Evolutionary conservation across 2,888 invertebrate genomes (phyloP).

Genomic region (Pachydiplax longipennis): DNA sequence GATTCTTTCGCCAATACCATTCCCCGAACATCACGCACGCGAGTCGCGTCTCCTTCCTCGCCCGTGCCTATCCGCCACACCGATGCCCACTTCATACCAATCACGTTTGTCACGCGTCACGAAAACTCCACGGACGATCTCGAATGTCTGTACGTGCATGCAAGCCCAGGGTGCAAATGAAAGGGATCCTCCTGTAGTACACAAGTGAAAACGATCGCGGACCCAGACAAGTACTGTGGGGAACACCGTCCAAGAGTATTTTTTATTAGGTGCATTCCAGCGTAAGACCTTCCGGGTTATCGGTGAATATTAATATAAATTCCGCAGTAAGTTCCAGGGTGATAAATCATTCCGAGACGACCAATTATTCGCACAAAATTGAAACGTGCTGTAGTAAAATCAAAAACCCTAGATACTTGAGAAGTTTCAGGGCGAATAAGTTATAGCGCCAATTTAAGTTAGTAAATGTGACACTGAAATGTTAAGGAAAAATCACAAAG

Average conservation of each 20-base stretch:
- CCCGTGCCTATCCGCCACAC: background rate
- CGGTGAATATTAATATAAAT: no score
- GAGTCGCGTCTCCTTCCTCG: background rate
- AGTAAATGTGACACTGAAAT: no score
- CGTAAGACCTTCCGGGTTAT: no score
- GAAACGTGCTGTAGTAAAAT: no score
- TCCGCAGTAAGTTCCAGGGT: no score
- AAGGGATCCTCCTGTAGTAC: background rate
- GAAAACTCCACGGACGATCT: background rate
- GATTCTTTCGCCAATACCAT: background rate
- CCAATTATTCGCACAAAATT: no score
- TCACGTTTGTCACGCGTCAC: background rate
- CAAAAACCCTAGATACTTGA: no score
- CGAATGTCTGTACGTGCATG: background rate
- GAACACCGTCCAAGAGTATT: background rate
- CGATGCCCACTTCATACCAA: background rate
- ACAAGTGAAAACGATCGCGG: background rate
- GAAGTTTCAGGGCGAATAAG: no score
- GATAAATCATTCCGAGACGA: no score
- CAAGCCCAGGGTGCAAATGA: background rate
- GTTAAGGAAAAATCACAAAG: no score
- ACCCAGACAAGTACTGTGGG: background rate
- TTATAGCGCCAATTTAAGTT: no score
- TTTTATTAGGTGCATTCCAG: no score
- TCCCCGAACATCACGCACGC: background rate